Conservation (phyloP, 2,888 invertebrate species). For the Drosophila anomalata region DNA sequence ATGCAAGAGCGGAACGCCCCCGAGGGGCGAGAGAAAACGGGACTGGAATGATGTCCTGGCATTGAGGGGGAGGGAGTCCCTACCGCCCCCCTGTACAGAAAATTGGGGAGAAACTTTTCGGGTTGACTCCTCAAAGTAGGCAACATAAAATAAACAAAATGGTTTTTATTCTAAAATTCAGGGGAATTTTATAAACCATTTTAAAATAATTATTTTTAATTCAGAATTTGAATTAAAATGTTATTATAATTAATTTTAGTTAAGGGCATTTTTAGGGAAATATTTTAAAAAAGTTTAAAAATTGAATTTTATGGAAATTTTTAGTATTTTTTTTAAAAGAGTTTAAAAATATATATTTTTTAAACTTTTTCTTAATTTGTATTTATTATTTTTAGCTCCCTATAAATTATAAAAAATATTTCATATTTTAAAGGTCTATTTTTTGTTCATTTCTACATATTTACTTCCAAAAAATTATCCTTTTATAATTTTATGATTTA, state of each 20-base stretch:
- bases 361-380: too few species aligned
- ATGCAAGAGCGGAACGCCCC: constrained; percentile 25
- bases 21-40: neutral
- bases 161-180: neutral
- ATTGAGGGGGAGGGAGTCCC: neutral
- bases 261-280: too few species aligned
- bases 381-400: too few species aligned
- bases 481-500: neutral
- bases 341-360: too few species aligned
- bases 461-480: neutral
- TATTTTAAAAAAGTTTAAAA: too few species aligned
- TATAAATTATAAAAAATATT: too few species aligned
- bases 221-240: neutral
- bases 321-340: too few species aligned
- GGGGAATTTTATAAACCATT: neutral
- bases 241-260: neutral
- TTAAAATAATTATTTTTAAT: too few species aligned
- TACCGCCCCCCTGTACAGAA: neutral
- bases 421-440: neutral
- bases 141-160: neutral
- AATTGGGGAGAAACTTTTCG: constrained; percentile 21
- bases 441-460: neutral
- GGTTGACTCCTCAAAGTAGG: constrained; percentile 3
- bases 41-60: neutral
- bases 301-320: too few species aligned